Conservation (phyloP, 2,888 invertebrate species). For the Anarsia innoxiella region DNA sequence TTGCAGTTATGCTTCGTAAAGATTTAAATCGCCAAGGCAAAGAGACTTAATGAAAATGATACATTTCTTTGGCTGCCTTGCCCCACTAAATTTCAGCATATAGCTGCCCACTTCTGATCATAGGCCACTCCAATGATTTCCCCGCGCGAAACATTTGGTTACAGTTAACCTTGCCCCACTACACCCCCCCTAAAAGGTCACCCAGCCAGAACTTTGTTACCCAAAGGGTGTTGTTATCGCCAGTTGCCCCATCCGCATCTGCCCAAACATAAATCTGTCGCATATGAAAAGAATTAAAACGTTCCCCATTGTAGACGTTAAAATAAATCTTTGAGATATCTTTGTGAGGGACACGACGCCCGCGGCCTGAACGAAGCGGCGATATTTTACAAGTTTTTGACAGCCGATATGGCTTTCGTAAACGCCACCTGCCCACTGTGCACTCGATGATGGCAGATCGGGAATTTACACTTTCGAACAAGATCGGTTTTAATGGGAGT, state of each 20-base stretch:
- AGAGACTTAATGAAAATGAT: no score
- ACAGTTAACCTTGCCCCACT: no score
- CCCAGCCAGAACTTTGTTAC: neutral
- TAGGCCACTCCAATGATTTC: no score
- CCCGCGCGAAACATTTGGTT: no score
- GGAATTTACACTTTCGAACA: slow-evolving; percentile 16
- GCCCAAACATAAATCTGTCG: slow-evolving; percentile 70
- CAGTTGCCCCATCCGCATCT: slow-evolving; percentile 50
- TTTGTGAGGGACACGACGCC: slow-evolving; percentile 65
- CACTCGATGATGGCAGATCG: slow-evolving; percentile 14
- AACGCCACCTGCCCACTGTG: slow-evolving; percentile 64
- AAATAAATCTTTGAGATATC: slow-evolving; percentile 73
- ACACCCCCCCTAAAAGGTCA: neutral
- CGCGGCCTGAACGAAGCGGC: slow-evolving; percentile 64
- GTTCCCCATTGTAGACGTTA: slow-evolving; percentile 68
- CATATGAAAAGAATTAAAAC: slow-evolving; percentile 75
- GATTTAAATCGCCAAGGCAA: no score
- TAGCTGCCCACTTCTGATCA: no score
- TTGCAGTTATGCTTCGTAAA: no score
- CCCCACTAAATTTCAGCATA: no score
- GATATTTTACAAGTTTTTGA: slow-evolving; percentile 74
- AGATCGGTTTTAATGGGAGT: no score
- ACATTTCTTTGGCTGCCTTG: no score
- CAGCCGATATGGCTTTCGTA: slow-evolving; percentile 70
- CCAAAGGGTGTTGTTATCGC: slow-evolving; percentile 35